Percentiles rank a stretch among this genome's conserved stretches.
These are phyloP conservation scores for Cercopithecus mona DNA, from an alignment of 2,113 vertebrate genomes.

Conservation along the genomic window DNA sequence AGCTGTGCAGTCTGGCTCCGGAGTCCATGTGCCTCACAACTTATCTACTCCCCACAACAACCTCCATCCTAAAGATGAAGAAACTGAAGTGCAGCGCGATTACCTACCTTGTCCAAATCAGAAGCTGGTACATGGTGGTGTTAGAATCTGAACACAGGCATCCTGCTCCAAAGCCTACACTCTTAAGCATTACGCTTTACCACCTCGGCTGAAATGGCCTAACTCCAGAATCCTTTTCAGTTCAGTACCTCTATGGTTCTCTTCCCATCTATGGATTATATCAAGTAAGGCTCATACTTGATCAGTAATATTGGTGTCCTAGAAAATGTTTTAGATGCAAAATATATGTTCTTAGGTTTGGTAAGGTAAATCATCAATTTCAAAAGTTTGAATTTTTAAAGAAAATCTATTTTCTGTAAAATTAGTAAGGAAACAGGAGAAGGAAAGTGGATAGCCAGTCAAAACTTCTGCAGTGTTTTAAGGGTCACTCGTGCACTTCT, in stretches of 20 bases:
- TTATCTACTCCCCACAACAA: not conserved
- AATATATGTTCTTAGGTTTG: not conserved
- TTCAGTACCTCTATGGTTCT: not conserved
- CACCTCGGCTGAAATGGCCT: not conserved
- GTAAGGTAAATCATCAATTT: not conserved
- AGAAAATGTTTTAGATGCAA: not conserved
- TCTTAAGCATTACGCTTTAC: not conserved
- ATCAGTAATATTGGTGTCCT: not conserved
- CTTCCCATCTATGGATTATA: not conserved
- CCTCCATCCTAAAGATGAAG: not conserved
- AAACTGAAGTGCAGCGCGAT: not conserved
- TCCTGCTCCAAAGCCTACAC: not conserved
- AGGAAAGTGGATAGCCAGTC: not conserved
- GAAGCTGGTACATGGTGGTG: not conserved
- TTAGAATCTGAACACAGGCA: not conserved
- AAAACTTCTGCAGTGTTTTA: not conserved
- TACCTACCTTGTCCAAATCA: not conserved
- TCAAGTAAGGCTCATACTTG: not conserved
- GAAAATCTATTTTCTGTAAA: conserved; percentile 18
- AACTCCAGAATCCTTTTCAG: not conserved
- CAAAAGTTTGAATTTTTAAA: conserved; percentile 8
- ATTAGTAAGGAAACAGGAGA: conserved; percentile 7
- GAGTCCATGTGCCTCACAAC: not conserved
- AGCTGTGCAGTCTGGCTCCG: not conserved
- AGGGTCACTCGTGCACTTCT: not conserved